Base-by-base conservation (phyloP, 2,888 invertebrate genomes). In the Psococerastis gibbosa region DNA sequence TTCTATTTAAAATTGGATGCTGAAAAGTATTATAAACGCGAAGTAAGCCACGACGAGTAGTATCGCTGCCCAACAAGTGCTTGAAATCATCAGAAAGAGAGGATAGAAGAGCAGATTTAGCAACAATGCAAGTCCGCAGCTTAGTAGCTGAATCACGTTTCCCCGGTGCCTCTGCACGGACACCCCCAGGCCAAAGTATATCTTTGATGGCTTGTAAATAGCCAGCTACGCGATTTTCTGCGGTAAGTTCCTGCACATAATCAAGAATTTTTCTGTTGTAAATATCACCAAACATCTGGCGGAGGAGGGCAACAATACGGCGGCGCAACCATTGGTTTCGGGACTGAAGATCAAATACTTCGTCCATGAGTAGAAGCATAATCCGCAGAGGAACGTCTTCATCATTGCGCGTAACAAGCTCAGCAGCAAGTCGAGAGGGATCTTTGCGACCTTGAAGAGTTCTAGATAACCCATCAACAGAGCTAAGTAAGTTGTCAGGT, bases 21-120 rank as follows among this genome's bases (percentile, higher is more conserved):
- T 92, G 92, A 54, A 89, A 82, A 54, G 91, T 69, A 55, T 88
- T 84, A 59, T 89, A 89, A 20, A 91, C 76, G 11, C 80, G 75
- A 43, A 84, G 64, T 11, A 88, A 66, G 3, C 91, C 91, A 51
- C 80, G 70, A 17, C 84, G 69, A 2, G 84, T 83, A 2, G 88
- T 84, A 56, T 89, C 88, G 34, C 80, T 79, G 1, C 92, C 92
- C 45, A 92, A 79, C 52, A 94, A 77, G 56, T 84, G 83, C 52
- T 82, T 77, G 47, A 94, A 63, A 60, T 94, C 91, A 63, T 92
- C 91, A 75, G 89, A 81, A 41, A 88, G 68, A 51, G 80, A 79
- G 0, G 85, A 79, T 8, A 91, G 63, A 50, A 92, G 67, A 31
- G 87, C 81, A 2, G 82, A 75, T 65, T 88, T 88, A 38, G 89